Evolutionary conservation across 2,797 vertebrate species (phyloP).

Genomic region (Galagoides demidoff): DNA sequence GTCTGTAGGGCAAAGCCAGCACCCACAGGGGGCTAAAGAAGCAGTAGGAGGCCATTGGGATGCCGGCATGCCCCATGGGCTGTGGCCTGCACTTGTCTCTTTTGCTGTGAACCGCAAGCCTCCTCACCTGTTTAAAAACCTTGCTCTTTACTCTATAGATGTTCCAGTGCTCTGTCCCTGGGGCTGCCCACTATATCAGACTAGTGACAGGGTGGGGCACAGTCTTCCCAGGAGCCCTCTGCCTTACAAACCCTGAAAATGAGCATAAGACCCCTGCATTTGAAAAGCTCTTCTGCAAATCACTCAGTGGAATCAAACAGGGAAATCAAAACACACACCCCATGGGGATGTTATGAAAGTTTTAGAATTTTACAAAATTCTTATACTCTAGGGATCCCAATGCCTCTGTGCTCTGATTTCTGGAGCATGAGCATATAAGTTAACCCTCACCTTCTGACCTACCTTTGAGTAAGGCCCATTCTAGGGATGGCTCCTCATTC

Average conservation of each 20-base stretch:
- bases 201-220: not conserved
- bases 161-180: not conserved
- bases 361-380: not conserved
- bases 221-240: not conserved
- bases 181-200: too few relatives aligned
- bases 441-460: not conserved
- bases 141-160: not conserved
- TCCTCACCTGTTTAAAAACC: not conserved
- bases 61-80: accelerated
- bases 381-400: not conserved
- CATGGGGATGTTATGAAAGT: not conserved
- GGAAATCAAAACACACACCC: not conserved
- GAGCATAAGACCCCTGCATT: not conserved
- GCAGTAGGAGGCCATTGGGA: not conserved
- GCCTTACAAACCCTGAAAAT: not conserved
- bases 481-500: accelerated
- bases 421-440: not conserved
- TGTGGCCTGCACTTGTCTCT: not conserved
- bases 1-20: not conserved
- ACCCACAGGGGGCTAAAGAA: not conserved
- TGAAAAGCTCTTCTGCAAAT: not conserved
- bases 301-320: not conserved
- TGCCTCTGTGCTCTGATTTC: not conserved
- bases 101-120: too few relatives aligned
- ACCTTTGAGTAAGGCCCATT: not conserved